phyloP scores from a whole-genome alignment of 2,888 invertebrate genomes.

The Cylindroiulus punctatus region DNA sequence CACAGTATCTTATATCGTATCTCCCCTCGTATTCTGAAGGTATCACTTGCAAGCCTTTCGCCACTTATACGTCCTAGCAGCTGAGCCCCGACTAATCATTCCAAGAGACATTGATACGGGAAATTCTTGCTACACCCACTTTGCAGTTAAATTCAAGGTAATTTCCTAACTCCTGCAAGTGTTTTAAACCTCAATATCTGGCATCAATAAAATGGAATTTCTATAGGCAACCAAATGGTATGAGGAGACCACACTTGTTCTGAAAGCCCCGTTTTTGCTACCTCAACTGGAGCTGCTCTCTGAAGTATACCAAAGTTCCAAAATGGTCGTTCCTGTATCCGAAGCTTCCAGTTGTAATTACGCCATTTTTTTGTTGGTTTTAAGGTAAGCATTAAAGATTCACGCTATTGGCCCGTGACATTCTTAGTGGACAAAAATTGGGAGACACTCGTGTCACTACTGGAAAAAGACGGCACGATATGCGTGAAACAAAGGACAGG shows the following conservation, averaged over 20 bases:
- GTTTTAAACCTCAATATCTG: neutral
- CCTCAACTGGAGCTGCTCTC: conserved; percentile 81
- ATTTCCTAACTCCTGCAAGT: neutral
- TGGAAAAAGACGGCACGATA: conserved; percentile 67
- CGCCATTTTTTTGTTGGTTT: neutral
- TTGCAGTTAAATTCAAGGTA: conserved; percentile 72
- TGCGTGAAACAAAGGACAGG: conserved; percentile 91
- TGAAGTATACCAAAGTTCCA: conserved; percentile 69
- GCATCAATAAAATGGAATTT: conserved; percentile 44
- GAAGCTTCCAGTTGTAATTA: neutral
- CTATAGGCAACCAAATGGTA: conserved; percentile 58
- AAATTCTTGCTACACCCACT: conserved; percentile 82
- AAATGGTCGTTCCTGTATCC: neutral
- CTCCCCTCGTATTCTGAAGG: conserved; percentile 68
- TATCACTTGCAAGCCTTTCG: conserved; percentile 97
- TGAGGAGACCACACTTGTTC: conserved; percentile 65
- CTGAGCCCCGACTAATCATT: conserved; percentile 87
- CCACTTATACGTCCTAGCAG: conserved; percentile 94
- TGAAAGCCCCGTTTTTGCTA: conserved; percentile 85
- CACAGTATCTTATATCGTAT: too few relatives aligned
- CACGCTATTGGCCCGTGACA: conserved; percentile 88
- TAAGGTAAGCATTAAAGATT: conserved; percentile 72
- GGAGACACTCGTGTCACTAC: conserved; percentile 42
- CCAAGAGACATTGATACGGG: conserved; percentile 86
- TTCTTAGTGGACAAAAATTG: conserved; percentile 81